Base-by-base conservation (phyloP, 2,888 invertebrate species). In the Xestia sexstrigata region DNA sequence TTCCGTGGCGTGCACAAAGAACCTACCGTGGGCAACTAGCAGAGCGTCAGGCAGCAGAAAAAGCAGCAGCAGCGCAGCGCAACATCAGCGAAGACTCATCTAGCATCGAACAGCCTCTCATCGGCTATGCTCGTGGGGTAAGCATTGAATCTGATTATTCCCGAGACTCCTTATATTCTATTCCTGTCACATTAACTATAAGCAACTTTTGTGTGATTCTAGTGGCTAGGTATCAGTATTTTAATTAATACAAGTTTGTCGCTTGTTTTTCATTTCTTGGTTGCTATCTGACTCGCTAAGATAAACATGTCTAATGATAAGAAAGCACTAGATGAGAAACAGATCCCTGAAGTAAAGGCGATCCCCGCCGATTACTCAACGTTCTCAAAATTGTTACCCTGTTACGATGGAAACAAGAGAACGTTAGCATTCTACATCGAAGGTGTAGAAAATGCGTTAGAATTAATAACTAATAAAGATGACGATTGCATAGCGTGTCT, bases 401-500 rank as follows among this genome's bases (percentile, higher is more conserved):
- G n/a, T 0, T 90, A 88, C 20, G 89, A 90, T 26, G 90, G 88
- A 1, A 89, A 89, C 66, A 86, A 45, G 52, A 82, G 76, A 23
- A 62, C 63, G 17, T 3, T 39, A 39, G 7, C 39, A 39, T 39
- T 39, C 39, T 39, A 39, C 8, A 39, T 39, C 39, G 8, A 39
- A 78, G 70, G 80, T 65, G 88, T 89, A 11, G 87, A 88, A 78
- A 87, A 86, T 49, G 83, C 81, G 2, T 45, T 89, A 70, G 66
- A 78, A 6, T 30, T 88, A 4, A 60, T 84, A 1, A 45, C 70
- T 1, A 77, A 82, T 47, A 85, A 45, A 30, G 78, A 83, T 1
- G 83, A 87, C 30, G 45, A 23, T 5, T 55, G 58, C 9, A 70
- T 89, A 15, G 66, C 80, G 0, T 87, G 87, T 74, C 26, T 89